A percentile compares a stretch with the other conserved stretches of the same genome.
These are phyloP conservation scores for Cirrhinus mrigala DNA, from an alignment of 2,797 vertebrate species.

Conservation along the genomic window DNA sequence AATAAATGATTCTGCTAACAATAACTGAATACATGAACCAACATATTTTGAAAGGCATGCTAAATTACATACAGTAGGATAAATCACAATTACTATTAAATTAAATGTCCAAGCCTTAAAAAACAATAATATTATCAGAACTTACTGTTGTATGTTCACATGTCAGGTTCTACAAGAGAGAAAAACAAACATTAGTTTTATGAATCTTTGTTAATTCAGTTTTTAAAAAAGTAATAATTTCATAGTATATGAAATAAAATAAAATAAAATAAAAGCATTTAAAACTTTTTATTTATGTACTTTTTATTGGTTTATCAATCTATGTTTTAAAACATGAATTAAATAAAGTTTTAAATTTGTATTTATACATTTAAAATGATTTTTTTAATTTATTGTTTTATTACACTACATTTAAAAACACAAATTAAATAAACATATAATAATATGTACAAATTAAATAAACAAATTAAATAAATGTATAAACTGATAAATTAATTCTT, in stretches of 20 bases:
- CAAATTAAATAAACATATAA: no score
- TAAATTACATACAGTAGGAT: neutral
- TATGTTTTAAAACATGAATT: neutral
- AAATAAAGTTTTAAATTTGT: neutral
- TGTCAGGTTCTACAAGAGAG: slow-evolving; percentile 37
- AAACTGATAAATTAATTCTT: no score
- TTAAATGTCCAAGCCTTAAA: neutral
- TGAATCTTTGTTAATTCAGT: no score
- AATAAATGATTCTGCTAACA: neutral
- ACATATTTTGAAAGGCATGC: neutral
- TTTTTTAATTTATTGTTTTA: neutral
- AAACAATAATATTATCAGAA: neutral
- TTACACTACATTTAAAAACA: no score
- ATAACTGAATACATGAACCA: neutral
- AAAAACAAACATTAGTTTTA: slow-evolving; percentile 8
- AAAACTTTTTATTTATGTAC: neutral
- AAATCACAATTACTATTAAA: neutral
- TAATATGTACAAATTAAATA: no score
- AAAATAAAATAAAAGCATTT: no score
- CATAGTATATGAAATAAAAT: no score
- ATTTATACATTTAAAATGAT: no score
- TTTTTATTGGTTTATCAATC: neutral
- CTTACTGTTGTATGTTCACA: slow-evolving; percentile 41
- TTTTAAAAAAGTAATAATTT: no score
- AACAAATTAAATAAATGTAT: no score